Percentiles rank a stretch among this genome's conserved stretches.
Evolutionary conservation across 2,113 vertebrate species (phyloP).

Genomic region (Circaetus gallicus): DNA sequence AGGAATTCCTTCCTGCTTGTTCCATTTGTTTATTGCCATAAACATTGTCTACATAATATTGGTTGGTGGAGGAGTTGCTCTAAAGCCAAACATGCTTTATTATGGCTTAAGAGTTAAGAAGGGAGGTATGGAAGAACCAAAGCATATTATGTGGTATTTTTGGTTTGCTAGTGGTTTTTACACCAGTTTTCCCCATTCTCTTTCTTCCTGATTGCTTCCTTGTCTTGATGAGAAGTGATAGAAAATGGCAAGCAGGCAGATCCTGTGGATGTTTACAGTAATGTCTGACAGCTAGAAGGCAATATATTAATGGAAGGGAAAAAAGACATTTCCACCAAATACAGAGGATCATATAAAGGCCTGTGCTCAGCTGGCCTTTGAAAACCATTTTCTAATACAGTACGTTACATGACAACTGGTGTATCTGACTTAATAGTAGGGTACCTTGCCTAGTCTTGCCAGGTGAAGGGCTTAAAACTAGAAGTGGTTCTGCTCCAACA

Average conservation of each 20-base stretch:
- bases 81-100: neutral
- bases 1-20: neutral
- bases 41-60: neutral
- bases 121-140: neutral
- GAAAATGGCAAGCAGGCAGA: neutral
- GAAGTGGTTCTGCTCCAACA: neutral
- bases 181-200: neutral
- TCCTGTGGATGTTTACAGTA: neutral
- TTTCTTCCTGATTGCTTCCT: neutral
- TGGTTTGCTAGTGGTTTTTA: neutral
- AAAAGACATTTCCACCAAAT: neutral
- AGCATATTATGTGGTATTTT: neutral
- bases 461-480: neutral
- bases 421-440: neutral
- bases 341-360: neutral
- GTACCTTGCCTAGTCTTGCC: neutral
- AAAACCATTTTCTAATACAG: neutral
- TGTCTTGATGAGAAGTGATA: neutral
- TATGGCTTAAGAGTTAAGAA: neutral
- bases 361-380: neutral
- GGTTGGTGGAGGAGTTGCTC: neutral
- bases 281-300: neutral
- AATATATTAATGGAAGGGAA: neutral
- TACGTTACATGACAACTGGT: fast-evolving
- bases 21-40: neutral